Conservation (phyloP, 2,113 vertebrate species). For the Hiodon alosoides region DNA sequence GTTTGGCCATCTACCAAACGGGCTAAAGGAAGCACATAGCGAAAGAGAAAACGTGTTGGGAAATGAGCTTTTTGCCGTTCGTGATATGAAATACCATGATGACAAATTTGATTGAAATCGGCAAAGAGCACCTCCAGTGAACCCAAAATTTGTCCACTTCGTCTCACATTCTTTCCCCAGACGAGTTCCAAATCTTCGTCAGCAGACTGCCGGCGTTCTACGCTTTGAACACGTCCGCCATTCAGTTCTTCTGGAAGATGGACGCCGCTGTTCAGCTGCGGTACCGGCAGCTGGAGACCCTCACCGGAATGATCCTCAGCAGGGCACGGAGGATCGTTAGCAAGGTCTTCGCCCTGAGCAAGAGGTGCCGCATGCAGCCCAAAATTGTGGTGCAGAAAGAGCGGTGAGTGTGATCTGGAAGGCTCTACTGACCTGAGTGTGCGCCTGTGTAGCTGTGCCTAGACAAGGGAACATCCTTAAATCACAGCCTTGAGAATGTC, state of each 20-base stretch:
- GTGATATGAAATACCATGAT: neutral
- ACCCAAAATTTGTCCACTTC: conserved; percentile 22
- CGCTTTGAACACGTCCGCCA: conserved; percentile 64
- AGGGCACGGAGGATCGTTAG: conserved; percentile 59
- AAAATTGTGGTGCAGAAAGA: conserved; percentile 61
- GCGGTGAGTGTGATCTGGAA: conserved; percentile 51
- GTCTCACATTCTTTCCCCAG: conserved; percentile 41
- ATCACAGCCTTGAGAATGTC: too few species aligned
- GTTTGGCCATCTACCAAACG: neutral
- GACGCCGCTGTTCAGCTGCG: conserved; percentile 60
- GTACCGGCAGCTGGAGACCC: conserved; percentile 64
- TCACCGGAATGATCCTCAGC: conserved; percentile 51
- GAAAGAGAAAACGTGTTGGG: neutral
- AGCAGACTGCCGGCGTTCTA: conserved; percentile 61
- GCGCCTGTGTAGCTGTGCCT: too few species aligned
- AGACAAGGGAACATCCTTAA: too few species aligned
- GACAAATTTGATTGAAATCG: neutral
- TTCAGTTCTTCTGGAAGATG: conserved; percentile 63
- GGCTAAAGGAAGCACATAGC: neutral
- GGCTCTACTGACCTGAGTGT: too few species aligned
- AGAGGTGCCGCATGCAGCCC: conserved; percentile 65
- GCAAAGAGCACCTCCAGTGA: neutral
- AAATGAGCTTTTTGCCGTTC: neutral
- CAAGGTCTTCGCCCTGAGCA: conserved; percentile 72
- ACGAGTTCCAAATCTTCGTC: conserved; percentile 69